phyloP scores from a whole-genome alignment of 2,797 vertebrate species.

The Enoplosus armatus region DNA sequence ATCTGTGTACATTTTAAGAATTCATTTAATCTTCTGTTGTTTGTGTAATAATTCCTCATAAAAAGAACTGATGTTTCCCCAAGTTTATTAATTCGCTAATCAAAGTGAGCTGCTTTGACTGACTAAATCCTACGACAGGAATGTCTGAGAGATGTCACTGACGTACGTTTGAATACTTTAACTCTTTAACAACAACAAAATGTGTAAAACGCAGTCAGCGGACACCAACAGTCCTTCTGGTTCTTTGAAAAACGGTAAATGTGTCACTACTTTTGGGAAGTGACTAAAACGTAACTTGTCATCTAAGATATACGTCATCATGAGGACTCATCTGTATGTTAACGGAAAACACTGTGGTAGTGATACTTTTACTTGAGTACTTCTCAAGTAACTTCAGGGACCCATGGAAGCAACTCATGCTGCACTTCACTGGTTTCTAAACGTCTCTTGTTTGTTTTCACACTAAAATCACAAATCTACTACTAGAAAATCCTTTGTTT shows the following conservation, averaged over 20 bases:
- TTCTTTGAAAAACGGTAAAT: no score
- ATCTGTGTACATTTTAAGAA: background rate
- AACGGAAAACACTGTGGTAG: no score
- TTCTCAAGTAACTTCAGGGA: no score
- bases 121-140: background rate
- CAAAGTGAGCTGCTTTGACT: background rate
- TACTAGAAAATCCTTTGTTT: background rate
- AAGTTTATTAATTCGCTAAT: background rate
- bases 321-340: background rate
- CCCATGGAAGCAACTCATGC: no score
- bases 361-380: no score
- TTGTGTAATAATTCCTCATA: background rate
- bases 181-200: background rate
- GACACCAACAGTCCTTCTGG: background rate
- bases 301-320: background rate
- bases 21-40: background rate
- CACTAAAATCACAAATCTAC: background rate
- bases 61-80: background rate
- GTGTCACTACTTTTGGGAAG: background rate
- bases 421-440: no score
- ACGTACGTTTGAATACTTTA: background rate
- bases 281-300: background rate
- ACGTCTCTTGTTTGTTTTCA: no score
- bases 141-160: background rate
- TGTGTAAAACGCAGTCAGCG: no score